phyloP scores from a whole-genome alignment of 1,140 invertebrate genomes.

The Myzus persicae region DNA sequence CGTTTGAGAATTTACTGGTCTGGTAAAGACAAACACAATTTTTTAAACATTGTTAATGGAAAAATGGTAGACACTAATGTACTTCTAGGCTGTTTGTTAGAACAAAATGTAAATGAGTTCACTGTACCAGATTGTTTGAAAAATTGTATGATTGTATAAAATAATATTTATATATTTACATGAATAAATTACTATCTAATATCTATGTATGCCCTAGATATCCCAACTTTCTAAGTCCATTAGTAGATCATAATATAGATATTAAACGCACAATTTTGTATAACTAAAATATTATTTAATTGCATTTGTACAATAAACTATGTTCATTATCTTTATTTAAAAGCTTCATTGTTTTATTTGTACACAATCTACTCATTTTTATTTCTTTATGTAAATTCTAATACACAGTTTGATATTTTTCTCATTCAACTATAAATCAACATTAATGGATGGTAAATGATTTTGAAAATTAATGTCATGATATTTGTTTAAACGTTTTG shows the following conservation, averaged over 20 bases:
- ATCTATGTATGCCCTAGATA: not conserved
- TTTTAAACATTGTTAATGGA: slow-evolving; percentile 71
- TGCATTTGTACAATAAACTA: not conserved
- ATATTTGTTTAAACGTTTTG: too few species aligned
- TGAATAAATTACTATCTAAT: not conserved
- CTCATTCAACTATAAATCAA: not conserved
- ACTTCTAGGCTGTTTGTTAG: slow-evolving; percentile 72
- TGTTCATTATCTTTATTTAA: not conserved
- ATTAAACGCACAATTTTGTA: not conserved
- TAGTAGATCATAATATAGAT: not conserved
- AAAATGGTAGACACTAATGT: slow-evolving; percentile 72
- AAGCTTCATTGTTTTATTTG: not conserved
- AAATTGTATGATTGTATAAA: slow-evolving; percentile 4
- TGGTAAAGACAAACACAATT: slow-evolving; percentile 66
- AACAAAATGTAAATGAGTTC: slow-evolving; percentile 63
- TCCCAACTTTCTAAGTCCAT: not conserved
- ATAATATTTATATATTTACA: not conserved
- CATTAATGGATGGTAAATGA: too few species aligned
- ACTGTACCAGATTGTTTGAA: slow-evolving; percentile 53
- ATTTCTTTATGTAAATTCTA: not conserved
- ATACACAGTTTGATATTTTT: not conserved
- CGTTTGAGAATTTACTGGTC: slow-evolving; percentile 71
- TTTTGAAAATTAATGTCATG: too few species aligned
- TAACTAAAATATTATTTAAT: not conserved
- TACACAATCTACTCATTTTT: not conserved